Base-by-base conservation (phyloP, 1,140 invertebrate genomes). In the Lineus longissimus region DNA sequence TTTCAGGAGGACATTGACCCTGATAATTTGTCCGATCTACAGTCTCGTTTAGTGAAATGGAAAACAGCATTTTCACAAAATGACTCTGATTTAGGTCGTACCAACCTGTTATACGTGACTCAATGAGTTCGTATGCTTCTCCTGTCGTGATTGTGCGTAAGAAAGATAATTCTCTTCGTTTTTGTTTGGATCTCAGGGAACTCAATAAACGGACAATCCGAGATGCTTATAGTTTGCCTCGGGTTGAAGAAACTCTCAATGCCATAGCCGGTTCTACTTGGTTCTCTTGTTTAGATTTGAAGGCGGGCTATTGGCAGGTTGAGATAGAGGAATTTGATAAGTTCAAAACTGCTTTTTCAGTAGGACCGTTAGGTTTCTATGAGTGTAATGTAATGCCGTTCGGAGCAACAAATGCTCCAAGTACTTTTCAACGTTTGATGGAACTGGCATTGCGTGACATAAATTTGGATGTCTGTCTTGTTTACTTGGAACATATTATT, bases 241-340 rank as follows among this genome's bases (percentile, higher is more conserved):
- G n/a, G n/a, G n/a, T n/a, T n/a, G n/a, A n/a, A 61, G 71, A 73
- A 0, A 71, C n/a, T n/a, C n/a, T n/a, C n/a, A n/a, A n/a, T n/a
- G n/a, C n/a, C n/a, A n/a, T n/a, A n/a, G n/a, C n/a, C 73, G 0
- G 66, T 86, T 0, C 84, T 85, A 73, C 72, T 57, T 11, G 76
- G 68, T 17, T 68, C 69, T 23, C 84, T 83, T 0, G 86, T 80
- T 62, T 76, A 81, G 63, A 83, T n/a, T n/a, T n/a, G n/a, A 83
- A n/a, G n/a, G n/a, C n/a, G n/a, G n/a, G n/a, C n/a, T n/a, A n/a
- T n/a, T n/a, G n/a, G n/a, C n/a, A n/a, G 70, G 13, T 83, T 68
- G 22, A 76, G 4, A 61, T 79, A 2, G 70, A 76, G 1, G 63
- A 63, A 55, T 19, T 17, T 2, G 31, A 67, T 58, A 71, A 65